Percentiles rank a stretch among this genome's conserved stretches.
Evolutionary conservation across 2,113 vertebrate genomes (phyloP).

Genomic region (Tonatia bakeri): DNA sequence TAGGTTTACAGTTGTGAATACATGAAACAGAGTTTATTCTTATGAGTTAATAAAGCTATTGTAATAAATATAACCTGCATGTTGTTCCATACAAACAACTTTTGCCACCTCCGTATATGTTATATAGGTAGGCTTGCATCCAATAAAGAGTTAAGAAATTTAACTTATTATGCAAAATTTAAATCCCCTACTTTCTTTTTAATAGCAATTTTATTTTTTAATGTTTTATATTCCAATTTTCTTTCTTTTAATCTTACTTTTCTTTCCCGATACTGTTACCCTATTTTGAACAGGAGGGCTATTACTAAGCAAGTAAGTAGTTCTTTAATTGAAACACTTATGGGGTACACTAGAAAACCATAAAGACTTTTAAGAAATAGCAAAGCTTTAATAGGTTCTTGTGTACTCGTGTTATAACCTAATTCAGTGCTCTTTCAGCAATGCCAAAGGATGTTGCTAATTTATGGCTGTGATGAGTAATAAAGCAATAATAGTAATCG

Average conservation of each 20-base stretch:
- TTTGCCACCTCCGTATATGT: neutral
- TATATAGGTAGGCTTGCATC: neutral
- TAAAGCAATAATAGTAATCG: conserved; percentile 84
- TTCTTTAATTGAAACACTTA: conserved; percentile 85
- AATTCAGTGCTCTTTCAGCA: conserved; percentile 68
- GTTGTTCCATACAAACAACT: neutral
- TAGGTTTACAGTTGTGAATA: neutral
- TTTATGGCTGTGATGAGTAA: conserved; percentile 80
- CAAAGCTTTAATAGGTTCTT: conserved; percentile 78
- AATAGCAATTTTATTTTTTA: conserved; percentile 72
- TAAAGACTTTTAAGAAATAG: conserved; percentile 81
- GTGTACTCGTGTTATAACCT: conserved; percentile 76
- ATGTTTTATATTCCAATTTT: conserved; percentile 80
- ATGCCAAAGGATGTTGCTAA: conserved; percentile 78
- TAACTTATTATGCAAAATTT: conserved; percentile 75
- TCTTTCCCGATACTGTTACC: conserved; percentile 60
- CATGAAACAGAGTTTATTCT: neutral
- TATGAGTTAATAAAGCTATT: neutral
- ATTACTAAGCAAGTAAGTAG: conserved; percentile 76
- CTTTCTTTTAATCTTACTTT: conserved; percentile 80
- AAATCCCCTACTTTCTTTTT: conserved; percentile 75
- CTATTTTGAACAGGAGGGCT: conserved; percentile 75
- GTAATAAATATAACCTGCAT: neutral
- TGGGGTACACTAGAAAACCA: conserved; percentile 76
- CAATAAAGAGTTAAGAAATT: conserved; percentile 50